Percentiles rank a stretch among this genome's conserved stretches.
Conservation (phyloP, 2,797 vertebrate species). For the Chelon labrosus region DNA sequence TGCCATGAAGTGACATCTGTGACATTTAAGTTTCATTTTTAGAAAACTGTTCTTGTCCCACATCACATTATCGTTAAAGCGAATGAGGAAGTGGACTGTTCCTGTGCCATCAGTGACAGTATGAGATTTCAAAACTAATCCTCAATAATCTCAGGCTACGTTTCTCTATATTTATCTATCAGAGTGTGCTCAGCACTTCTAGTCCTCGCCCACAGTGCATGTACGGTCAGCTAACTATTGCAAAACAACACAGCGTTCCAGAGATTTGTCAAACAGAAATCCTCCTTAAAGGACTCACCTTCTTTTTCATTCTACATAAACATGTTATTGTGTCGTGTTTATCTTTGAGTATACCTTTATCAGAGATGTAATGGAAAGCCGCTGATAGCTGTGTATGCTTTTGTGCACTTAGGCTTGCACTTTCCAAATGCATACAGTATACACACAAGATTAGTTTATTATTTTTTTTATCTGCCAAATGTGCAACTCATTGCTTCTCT, state of each 20-base stretch:
- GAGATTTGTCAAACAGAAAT: background rate
- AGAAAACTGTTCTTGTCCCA: background rate
- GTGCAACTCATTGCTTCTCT: background rate
- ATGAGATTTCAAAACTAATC: background rate
- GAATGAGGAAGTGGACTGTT: background rate
- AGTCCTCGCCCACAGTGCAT: background rate
- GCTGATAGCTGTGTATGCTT: slow-evolving; percentile 37
- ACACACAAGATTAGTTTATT: background rate
- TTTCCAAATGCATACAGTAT: slow-evolving; percentile 23
- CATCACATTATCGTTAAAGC: background rate
- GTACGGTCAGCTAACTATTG: background rate
- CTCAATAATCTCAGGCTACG: background rate
- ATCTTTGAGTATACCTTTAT: slow-evolving; percentile 29
- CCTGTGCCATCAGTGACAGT: slow-evolving; percentile 1
- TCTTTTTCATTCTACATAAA: slow-evolving; percentile 13
- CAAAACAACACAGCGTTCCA: background rate
- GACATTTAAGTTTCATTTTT: background rate
- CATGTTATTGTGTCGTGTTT: slow-evolving; percentile 13
- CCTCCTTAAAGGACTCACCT: background rate
- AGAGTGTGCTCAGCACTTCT: background rate
- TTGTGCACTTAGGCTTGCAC: slow-evolving; percentile 4
- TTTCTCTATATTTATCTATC: background rate
- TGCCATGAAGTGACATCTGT: background rate
- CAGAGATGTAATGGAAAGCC: slow-evolving; percentile 9
- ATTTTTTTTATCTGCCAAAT: background rate